These are phyloP conservation scores for Cosmorhoe ocellata DNA, from an alignment of 2,888 invertebrate species.

Conservation along the genomic window DNA sequence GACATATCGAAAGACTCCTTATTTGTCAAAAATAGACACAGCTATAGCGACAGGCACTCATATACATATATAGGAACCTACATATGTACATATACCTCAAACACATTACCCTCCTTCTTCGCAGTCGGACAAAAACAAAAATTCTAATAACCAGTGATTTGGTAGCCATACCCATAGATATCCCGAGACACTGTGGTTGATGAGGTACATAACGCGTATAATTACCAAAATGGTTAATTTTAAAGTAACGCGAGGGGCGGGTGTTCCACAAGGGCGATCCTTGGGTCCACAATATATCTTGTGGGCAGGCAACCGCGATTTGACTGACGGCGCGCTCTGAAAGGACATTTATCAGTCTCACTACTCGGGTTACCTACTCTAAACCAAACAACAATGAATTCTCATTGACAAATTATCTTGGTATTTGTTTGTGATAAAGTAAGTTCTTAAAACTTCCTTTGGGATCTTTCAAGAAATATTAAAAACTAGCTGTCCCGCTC, in stretches of 20 bases:
- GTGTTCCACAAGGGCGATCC: conserved; percentile 69
- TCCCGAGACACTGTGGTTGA: conserved; percentile 25
- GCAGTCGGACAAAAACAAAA: no score
- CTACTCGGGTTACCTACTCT: conserved; percentile 78
- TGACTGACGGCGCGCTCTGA: conserved; percentile 80
- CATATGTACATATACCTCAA: no score
- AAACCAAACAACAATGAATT: conserved; percentile 82
- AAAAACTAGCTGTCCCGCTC: no score
- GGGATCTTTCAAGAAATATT: no score
- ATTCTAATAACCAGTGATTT: background rate
- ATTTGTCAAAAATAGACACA: no score
- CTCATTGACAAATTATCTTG: conserved; percentile 80
- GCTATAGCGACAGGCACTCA: no score
- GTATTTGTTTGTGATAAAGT: conserved; percentile 65
- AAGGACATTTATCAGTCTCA: conserved; percentile 82
- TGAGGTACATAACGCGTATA: conserved; percentile 43
- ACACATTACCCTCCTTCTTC: no score
- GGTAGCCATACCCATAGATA: conserved; percentile 14
- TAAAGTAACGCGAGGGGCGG: conserved; percentile 64
- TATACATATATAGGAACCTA: no score
- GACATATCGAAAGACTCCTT: no score
- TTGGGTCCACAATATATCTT: conserved; percentile 81
- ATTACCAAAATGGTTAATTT: conserved; percentile 70
- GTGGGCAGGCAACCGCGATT: conserved; percentile 81
- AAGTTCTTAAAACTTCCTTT: conserved; percentile 58